Conservation (phyloP, 2,797 vertebrate species). For the Heteromormyrus szaboi region DNA sequence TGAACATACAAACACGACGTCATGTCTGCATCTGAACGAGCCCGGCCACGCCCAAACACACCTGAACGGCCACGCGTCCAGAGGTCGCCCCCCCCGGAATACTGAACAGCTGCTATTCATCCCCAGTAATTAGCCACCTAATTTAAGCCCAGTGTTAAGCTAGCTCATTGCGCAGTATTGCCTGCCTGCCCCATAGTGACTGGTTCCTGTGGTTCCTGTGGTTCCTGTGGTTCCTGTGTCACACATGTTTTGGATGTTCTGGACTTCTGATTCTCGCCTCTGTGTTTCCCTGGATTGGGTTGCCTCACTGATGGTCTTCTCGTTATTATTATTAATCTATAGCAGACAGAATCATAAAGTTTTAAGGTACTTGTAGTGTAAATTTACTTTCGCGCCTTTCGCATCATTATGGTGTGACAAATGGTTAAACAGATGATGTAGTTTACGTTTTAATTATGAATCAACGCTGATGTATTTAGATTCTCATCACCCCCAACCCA, state of each 20-base stretch:
- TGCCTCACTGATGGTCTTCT: neutral
- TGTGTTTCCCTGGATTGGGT: neutral
- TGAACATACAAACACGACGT: neutral
- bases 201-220: too few relatives aligned
- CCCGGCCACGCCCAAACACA: neutral
- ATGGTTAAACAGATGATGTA: neutral
- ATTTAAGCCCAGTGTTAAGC: too few relatives aligned
- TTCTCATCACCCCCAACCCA: neutral
- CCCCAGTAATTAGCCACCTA: too few relatives aligned
- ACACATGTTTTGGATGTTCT: neutral
- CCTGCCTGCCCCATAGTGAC: too few relatives aligned
- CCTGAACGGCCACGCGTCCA: neutral
- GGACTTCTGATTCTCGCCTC: neutral
- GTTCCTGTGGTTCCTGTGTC: too few relatives aligned
- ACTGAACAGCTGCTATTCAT: too few relatives aligned
- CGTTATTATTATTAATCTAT: neutral
- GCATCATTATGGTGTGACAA: neutral
- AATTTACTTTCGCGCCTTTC: neutral
- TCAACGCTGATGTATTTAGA: neutral
- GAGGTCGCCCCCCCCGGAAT: neutral
- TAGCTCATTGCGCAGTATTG: too few relatives aligned
- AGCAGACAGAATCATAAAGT: neutral
- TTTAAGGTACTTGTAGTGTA: neutral
- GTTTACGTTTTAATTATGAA: slow-evolving; percentile 1
- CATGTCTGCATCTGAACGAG: neutral